Evolutionary conservation across 2,888 invertebrate genomes (phyloP), one percentile per base, ranked within the genome.

Genomic region (Orthonychiurus folsomi): DNA sequence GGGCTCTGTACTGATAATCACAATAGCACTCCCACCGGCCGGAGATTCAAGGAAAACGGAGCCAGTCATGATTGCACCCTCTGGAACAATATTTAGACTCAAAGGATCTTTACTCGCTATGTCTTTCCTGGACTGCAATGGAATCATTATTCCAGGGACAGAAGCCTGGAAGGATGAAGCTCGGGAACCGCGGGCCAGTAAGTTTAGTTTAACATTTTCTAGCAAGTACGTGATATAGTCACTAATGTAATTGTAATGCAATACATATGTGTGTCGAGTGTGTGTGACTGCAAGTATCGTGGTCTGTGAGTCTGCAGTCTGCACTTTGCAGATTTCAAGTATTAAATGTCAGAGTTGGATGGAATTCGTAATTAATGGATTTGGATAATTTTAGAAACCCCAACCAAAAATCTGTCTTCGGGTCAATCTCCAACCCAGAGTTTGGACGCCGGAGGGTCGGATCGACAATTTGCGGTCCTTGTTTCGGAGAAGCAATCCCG

Each of bases 121-220:
- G 86, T 90, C 93, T 70, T 97, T 99, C 81, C 83, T 99, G 77
- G 96, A 99, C 82, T 90, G 89, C 77, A 90, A 88, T 76, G 96
- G 96, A 76, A 86, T 89, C 76, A 83, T 96, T 73, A 88, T 96
- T 76, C 89, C 91, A 66, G 88, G 89, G 76, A 90, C 85, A 18
- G 65, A 65, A 21, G 60, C 88, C 74, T 97, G 95, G 94, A 88
- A 84, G 77, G 95, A 95, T 76, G 91, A 92, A 74, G 86, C 85
- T 75, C 65, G 68, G 55, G 72, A 72, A 48, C 64, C 20, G 25
- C 64, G 68, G 67, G 69, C 73, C n/a, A 70, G 73, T 70, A 53
- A 60, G 66, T 50, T 26, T 37, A 5, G 5, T 9, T 24, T 56
- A 9, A 24, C 56, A 56, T 24, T 28, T 26, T 57, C 3, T 57